Base-by-base conservation (phyloP, 2,888 invertebrate species). In the Pherbina coryleti region DNA sequence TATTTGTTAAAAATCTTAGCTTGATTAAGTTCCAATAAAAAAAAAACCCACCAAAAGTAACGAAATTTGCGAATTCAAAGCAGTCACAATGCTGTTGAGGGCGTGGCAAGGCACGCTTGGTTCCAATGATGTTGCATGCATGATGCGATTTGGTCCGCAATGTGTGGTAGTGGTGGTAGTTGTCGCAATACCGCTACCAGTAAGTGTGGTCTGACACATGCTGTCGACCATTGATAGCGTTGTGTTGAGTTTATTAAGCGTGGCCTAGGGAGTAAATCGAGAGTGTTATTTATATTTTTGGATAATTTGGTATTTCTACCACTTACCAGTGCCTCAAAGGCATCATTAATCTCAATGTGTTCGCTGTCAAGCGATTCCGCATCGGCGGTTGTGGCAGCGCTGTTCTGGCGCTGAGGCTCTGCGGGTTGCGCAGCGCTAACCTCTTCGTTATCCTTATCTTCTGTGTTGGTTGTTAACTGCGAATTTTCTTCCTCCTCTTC, bases 31-130 rank as follows among this genome's bases (percentile, higher is more conserved):
- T 22, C 3, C 17, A 0, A 34, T 5, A 19, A 17, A 22, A 22
- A 53, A 53, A 11, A 19, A 53, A 81, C 85, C 78, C 87, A 94
- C 94, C 92, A 94, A 91, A 85, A 95, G 90, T 85, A 93, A 92
- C 81, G 94, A 93, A 84, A 95, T 92, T 88, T 94, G 93, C 82
- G 92, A 90, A 84, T 92, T 93, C 77, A 95, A 90, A 75, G 92
- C 91, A 83, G 91, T 91, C 80, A 93, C 93, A 85, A 94, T 92
- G 81, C 91, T 91, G 85, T 93, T 92, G 80, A 94, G 89, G 80
- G 91, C 91, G 84, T 92, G 91, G 79, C 93, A 92, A 67, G 93
- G 92, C 84, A 94, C 91, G 77, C 92, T 91, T 55, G 93, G 93
- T 83, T 91, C 90, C 84, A 87, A 90, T 86, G 84, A 88, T 85